Base-by-base conservation (phyloP, 2,113 vertebrate species). In the Actinemys pallida region DNA sequence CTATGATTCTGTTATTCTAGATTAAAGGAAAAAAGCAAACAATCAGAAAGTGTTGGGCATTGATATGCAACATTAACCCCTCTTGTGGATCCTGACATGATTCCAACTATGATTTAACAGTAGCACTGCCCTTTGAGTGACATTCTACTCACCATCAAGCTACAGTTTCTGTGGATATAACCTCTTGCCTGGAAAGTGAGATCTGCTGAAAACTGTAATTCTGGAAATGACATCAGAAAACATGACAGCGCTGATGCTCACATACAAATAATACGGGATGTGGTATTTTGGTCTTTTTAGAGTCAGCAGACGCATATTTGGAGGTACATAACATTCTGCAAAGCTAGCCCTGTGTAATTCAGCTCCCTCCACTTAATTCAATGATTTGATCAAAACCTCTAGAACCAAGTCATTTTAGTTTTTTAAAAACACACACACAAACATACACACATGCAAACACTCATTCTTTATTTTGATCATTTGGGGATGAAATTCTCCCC, bases 11-110 rank as follows among this genome's bases (percentile, higher is more conserved):
- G 8, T 54, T 20, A 22, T 54, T 54, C 52, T 5, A 94, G 83
- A 80, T 87, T 93, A 89, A 72, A 81, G 9, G 3, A 86, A 76
- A 69, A 5, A 45, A 65, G 20, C 90, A 83, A 92, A 25, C 85
- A 83, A 56, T 14, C 53, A 86, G 11, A 86, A 93, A 76, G 17
- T 0, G 5, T 75, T 84, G 81, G 47, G 31, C 82, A 87, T 11
- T 0, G 8, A 50, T 49, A 72, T 2, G 75, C 11, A n/a, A 8
- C 35, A 2, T 65, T 87, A 50, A 59, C 82, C 83, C 35, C 4
- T 13, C 16, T 92, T 45, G 49, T 50, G 69, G 93, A 50, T 79
- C 20, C 47, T 83, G 19, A 10, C n/a, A 88, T 7, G 12, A 29
- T 90, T 83, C 79, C 75, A 54, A 20, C 8, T 6, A 72, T 91